phyloP scores from a whole-genome alignment of 2,797 vertebrate genomes.

The Eremophila alpestris region DNA sequence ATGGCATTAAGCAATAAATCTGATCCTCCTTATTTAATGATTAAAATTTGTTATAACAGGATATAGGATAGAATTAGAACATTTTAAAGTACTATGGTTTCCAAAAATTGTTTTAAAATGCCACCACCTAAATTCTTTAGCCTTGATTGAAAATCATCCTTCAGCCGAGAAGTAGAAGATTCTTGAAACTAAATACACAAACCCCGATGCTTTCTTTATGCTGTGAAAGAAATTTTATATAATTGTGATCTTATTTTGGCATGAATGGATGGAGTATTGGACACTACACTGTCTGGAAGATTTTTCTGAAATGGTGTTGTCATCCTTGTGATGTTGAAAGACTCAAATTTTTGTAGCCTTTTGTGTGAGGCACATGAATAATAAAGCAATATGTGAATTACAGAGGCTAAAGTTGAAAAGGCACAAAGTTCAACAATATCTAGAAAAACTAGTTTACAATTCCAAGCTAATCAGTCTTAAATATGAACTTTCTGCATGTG shows the following conservation, averaged over 20 bases:
- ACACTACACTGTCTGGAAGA: rapidly evolving
- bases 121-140: background rate
- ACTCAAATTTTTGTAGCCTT: background rate
- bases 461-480: background rate
- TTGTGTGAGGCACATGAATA: background rate
- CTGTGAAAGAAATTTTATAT: background rate
- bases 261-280: background rate
- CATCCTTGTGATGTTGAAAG: rapidly evolving
- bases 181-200: background rate
- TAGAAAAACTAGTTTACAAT: background rate
- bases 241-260: background rate
- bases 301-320: background rate
- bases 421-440: background rate
- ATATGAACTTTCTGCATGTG: background rate
- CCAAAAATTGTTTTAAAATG: background rate
- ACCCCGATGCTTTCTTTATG: background rate
- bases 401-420: background rate
- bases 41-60: background rate
- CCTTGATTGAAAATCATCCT: background rate
- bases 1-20: background rate
- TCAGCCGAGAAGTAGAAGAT: background rate
- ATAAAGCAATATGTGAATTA: background rate
- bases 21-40: background rate
- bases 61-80: background rate
- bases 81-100: background rate